Base-by-base conservation (phyloP, 2,113 vertebrate genomes). In the Neodon shergylaensis region DNA sequence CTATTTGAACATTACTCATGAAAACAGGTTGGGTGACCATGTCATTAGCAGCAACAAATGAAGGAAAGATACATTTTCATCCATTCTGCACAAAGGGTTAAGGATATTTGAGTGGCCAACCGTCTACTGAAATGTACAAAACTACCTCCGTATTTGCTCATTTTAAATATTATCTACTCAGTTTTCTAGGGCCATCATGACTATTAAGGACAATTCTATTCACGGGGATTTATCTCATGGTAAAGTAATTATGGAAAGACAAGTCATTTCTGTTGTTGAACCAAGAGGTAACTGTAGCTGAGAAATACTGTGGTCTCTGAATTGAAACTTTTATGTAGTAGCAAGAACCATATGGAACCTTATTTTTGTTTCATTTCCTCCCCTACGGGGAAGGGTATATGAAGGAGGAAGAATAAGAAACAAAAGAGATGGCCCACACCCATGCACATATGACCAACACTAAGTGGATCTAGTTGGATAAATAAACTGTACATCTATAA, bases 311-410 rank as follows among this genome's bases (percentile, higher is more conserved):
- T 63, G 33, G 79, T 63, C 17, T 87, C 39, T 85, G 44, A 91
- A 63, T 47, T 47, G 85, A 76, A 90, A 83, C 22, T 68, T 11
- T 42, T n/a, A 42, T 83, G 13, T 1, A 44, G 10, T 14, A 78
- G 39, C 24, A 86, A 49, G 49, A 88, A 44, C 0, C 28, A 49
- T 58, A 77, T 39, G 61, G 17, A 74, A 3, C 0, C 7, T n/a
- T 52, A 72, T 85, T 68, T 91, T 87, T 88, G 49, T 90, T 79
- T 92, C 33, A 92, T 92, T 91, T 93, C 26, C 92, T 88, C 11
- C 3, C 24, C 49, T 74, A 44, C 31, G 10, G 76, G 83, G 8
- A 66, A 96, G 81, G 83, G 22, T 13, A 83, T n/a, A 44, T 33
- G 39, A 44, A 9, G 8, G 82, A 84, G 14, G 42, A 44, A 84